These are phyloP conservation scores for Lasiurus borealis DNA, from an alignment of 2,113 vertebrate species.

Conservation along the genomic window DNA sequence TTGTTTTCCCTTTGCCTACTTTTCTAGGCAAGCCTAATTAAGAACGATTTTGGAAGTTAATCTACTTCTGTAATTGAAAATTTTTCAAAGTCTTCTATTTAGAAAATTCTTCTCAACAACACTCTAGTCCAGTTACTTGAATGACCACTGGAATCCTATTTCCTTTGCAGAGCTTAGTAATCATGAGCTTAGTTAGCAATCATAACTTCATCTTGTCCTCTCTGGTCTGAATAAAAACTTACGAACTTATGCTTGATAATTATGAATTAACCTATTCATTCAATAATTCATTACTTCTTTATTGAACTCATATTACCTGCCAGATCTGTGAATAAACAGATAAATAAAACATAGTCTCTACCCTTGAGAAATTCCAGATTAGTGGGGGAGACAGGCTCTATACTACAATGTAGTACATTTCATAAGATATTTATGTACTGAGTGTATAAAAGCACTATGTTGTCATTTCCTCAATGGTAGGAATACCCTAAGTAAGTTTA, in stretches of 20 bases:
- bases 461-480: background rate
- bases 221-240: slow-evolving; percentile 34
- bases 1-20: slow-evolving; percentile 42
- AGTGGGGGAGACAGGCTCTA: slow-evolving; percentile 21
- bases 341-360: slow-evolving; percentile 75
- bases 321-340: slow-evolving; percentile 69
- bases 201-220: slow-evolving; percentile 16
- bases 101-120: slow-evolving; percentile 45
- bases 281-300: slow-evolving; percentile 77
- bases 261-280: slow-evolving; percentile 40
- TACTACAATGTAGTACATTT: background rate
- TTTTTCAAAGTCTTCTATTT: slow-evolving; percentile 36
- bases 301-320: slow-evolving; percentile 71
- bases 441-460: background rate
- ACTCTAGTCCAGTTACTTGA: slow-evolving; percentile 10
- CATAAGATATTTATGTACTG: slow-evolving; percentile 45
- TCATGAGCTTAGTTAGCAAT: background rate
- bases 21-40: slow-evolving; percentile 57
- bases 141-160: slow-evolving; percentile 13
- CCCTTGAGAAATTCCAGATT: slow-evolving; percentile 68
- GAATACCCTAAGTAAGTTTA: background rate
- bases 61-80: slow-evolving; percentile 19
- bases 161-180: slow-evolving; percentile 4
- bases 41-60: slow-evolving; percentile 33
- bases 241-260: slow-evolving; percentile 20